These are phyloP conservation scores for Ictidomys tridecemlineatus DNA, from an alignment of 2,113 vertebrate genomes.

Conservation along the genomic window DNA sequence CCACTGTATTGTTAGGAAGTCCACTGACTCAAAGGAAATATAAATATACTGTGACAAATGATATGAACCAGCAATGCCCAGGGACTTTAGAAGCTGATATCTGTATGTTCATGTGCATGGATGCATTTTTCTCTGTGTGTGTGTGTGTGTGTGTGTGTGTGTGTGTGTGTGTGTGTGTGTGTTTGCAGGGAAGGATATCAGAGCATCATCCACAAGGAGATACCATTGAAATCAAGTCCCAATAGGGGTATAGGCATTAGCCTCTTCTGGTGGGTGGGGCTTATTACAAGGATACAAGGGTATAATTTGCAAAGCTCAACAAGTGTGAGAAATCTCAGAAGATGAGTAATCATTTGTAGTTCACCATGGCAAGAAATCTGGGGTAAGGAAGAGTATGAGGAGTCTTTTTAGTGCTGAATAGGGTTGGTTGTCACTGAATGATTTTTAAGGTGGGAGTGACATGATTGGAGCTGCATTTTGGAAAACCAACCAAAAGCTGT, in stretches of 20 bases:
- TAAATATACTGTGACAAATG: background rate
- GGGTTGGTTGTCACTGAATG: background rate
- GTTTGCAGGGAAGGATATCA: background rate
- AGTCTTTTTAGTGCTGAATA: background rate
- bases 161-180: background rate
- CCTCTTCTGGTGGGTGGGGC: background rate
- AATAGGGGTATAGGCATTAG: background rate
- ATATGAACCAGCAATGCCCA: background rate
- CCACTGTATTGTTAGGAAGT: background rate
- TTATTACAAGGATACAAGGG: background rate
- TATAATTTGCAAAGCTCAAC: background rate
- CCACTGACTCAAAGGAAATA: background rate
- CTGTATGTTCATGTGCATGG: background rate
- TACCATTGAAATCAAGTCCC: background rate
- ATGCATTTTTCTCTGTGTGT: too few species aligned
- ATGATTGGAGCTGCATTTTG: background rate
- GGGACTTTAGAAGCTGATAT: background rate
- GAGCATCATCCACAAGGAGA: background rate
- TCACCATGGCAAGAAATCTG: background rate
- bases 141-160: too few species aligned
- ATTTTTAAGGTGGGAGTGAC: background rate
- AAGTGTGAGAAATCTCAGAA: background rate
- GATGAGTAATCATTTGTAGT: background rate
- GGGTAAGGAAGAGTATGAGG: background rate
- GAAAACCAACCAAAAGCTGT: background rate